These are phyloP conservation scores for Phlogophora meticulosa DNA, from an alignment of 2,888 invertebrate genomes.

Conservation along the genomic window DNA sequence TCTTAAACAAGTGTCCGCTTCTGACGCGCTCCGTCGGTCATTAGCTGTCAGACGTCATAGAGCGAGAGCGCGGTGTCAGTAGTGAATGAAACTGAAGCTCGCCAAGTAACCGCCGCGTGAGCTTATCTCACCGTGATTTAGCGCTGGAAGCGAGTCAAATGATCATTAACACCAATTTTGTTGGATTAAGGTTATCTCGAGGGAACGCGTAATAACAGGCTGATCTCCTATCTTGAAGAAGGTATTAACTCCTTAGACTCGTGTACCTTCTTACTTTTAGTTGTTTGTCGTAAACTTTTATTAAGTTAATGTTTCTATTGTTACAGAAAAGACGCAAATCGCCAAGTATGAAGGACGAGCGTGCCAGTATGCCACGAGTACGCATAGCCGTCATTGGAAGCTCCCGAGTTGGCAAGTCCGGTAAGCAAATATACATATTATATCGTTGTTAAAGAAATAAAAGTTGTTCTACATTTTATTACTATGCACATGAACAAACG, in stretches of 20 bases:
- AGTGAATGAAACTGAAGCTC: slow-evolving; percentile 65
- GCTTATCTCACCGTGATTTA: slow-evolving; percentile 56
- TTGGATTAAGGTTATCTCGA: slow-evolving; percentile 34
- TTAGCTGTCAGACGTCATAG: slow-evolving; percentile 61
- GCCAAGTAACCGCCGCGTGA: slow-evolving; percentile 52
- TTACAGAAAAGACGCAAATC: slow-evolving; percentile 74
- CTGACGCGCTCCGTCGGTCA: slow-evolving; percentile 65
- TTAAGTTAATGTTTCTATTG: slow-evolving; percentile 66
- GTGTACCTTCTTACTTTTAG: slow-evolving; percentile 6
- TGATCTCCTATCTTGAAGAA: slow-evolving; percentile 8
- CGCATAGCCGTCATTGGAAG: slow-evolving; percentile 94
- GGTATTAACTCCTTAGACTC: background rate
- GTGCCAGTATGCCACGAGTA: slow-evolving; percentile 92
- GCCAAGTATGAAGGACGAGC: slow-evolving; percentile 91
- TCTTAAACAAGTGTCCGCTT: slow-evolving; percentile 49
- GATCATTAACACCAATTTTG: slow-evolving; percentile 57
- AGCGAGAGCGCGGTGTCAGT: slow-evolving; percentile 19
- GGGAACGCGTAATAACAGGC: slow-evolving; percentile 27
- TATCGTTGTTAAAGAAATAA: too few relatives aligned
- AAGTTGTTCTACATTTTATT: too few relatives aligned
- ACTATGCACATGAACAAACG: too few relatives aligned
- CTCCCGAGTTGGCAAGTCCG: slow-evolving; percentile 95
- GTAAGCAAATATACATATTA: slow-evolving; percentile 86
- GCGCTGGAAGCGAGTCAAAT: slow-evolving; percentile 51
- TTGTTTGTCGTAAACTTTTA: slow-evolving; percentile 21